phyloP scores from a whole-genome alignment of 2,113 vertebrate species.

The Tragelaphus buxtoni region DNA sequence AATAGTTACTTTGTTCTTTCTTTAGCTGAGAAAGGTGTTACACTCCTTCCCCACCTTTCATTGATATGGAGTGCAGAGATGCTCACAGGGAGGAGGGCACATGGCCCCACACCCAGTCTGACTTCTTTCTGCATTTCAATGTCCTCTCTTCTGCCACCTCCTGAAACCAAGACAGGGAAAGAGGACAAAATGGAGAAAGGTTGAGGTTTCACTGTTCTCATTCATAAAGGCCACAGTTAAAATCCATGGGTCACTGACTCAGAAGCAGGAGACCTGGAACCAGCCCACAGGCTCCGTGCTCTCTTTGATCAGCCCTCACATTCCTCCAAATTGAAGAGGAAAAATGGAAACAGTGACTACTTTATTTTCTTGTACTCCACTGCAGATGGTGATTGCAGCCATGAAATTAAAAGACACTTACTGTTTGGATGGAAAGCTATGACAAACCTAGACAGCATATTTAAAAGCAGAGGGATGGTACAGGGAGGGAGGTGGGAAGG shows the following conservation, averaged over 20 bases:
- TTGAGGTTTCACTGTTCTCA: background rate
- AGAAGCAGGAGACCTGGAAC: background rate
- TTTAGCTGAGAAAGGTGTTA: background rate
- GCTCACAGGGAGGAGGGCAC: background rate
- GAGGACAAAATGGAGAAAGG: background rate
- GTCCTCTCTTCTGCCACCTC: background rate
- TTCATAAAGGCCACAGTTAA: background rate
- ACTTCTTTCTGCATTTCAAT: background rate
- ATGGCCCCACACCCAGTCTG: background rate
- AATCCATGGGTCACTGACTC: background rate
- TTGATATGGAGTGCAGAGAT: accelerated
- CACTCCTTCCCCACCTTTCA: background rate
- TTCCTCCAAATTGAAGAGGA: background rate
- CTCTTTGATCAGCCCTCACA: background rate
- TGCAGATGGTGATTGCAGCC: background rate
- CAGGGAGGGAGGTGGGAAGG: too few species aligned
- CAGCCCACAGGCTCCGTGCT: background rate
- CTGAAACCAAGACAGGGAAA: background rate
- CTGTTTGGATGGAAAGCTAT: background rate
- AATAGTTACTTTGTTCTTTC: background rate
- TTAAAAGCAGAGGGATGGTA: background rate
- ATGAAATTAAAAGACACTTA: background rate
- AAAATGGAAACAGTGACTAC: background rate
- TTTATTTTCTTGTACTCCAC: background rate
- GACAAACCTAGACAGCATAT: background rate